A percentile compares a stretch with the other conserved stretches of the same genome.
Evolutionary conservation across 2,113 vertebrate species (phyloP).

Genomic region (Odocoileus virginianus): DNA sequence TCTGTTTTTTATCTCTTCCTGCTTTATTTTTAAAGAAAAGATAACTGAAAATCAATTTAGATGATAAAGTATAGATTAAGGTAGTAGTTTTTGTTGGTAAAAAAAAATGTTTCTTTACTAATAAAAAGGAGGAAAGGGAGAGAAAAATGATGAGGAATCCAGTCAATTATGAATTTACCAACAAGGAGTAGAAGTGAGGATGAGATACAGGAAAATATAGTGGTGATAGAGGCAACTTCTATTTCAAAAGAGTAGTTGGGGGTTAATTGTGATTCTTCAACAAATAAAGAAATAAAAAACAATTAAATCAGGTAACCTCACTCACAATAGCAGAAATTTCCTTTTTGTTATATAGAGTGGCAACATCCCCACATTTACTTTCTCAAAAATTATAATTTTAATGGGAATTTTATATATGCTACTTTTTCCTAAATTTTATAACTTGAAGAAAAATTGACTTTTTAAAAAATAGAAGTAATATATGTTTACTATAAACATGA

Average conservation of each 20-base stretch:
- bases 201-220: background rate
- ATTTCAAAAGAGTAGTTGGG: background rate
- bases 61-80: background rate
- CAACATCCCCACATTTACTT: background rate
- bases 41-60: background rate
- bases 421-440: background rate
- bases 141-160: background rate
- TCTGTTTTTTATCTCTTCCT: background rate
- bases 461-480: constrained; percentile 4
- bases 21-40: constrained; percentile 12
- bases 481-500: background rate
- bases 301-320: background rate
- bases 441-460: background rate
- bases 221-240: background rate
- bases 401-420: background rate
- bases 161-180: background rate
- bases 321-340: background rate
- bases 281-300: background rate
- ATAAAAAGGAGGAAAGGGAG: background rate
- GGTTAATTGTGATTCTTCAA: background rate
- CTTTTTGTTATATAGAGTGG: background rate
- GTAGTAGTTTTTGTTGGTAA: background rate
- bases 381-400: background rate
- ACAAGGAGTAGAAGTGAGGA: background rate
- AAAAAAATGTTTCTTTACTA: background rate